These are phyloP conservation scores for Caenorhabditis drosophilae DNA, from an alignment of 2,888 invertebrate species.

Conservation along the genomic window DNA sequence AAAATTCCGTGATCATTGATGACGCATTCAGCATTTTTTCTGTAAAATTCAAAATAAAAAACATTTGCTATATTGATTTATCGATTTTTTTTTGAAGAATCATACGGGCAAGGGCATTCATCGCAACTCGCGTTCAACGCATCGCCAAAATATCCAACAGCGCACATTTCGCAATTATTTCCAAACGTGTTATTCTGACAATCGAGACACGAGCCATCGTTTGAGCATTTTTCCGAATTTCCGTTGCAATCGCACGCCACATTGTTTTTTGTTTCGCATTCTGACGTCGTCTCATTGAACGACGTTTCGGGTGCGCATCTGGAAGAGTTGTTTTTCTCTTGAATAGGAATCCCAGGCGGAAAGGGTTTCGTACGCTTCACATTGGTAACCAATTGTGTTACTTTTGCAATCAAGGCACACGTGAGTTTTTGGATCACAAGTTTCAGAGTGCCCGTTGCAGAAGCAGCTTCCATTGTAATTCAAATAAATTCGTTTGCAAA, in stretches of 20 bases:
- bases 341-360: no score
- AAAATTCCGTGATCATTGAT: constrained; percentile 21
- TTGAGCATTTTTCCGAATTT: constrained; percentile 33
- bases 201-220: constrained; percentile 47
- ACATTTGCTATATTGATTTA: no score
- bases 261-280: constrained; percentile 2
- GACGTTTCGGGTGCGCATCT: no score
- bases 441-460: constrained; percentile 35
- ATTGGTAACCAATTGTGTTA: constrained; percentile 86
- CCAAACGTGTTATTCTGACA: constrained; percentile 72
- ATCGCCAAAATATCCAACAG: constrained; percentile 89
- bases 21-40: constrained; percentile 37
- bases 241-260: constrained; percentile 37
- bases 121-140: constrained; percentile 87
- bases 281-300: neutral
- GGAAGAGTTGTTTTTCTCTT: no score
- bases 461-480: constrained; percentile 40
- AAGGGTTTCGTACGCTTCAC: constrained; percentile 77
- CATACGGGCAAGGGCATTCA: constrained; percentile 89
- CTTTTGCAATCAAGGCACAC: constrained; percentile 93
- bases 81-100: neutral
- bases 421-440: constrained; percentile 76
- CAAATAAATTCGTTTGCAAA: constrained; percentile 50
- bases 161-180: constrained; percentile 69
- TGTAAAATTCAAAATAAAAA: constrained; percentile 13